Evolutionary conservation across 1,140 invertebrate genomes (phyloP), one percentile per base, ranked within the genome.

Genomic region (Antheraea mylitta): DNA sequence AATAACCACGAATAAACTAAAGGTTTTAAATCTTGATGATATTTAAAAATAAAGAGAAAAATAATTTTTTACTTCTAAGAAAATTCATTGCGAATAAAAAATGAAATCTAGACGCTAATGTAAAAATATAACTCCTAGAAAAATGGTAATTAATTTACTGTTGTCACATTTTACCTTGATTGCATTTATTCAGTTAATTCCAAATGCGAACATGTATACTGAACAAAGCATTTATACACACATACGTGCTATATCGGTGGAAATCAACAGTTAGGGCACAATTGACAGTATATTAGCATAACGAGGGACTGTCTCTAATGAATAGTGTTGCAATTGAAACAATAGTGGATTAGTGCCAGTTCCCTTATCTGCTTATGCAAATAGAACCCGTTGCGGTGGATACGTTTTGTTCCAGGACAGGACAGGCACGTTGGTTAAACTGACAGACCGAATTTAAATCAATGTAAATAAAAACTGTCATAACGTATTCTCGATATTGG

Each of bases 251-350:
- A 30, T 61, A 61, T 36, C 19, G 4, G 60, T 11, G 13, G 60
- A 61, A 61, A 61, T 53, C 45, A 53, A 53, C 65, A 8, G 53
- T 10, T 18, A 38, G 42, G 67, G 71, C 67, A 81, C 75, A 76
- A 82, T 79, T 76, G 77, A 66, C 58, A 66, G 70, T 65, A 74
- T 72, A 78, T 86, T 83, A 84, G 71, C 78, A 82, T 82, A 84
- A 84, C 80, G 75, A 78, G 77, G 74, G 72, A 53, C 73, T 63
- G 67, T 60, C 71, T 72, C 66, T 84, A 84, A 84, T 84, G 78
- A 84, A 84, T 81, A 75, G 79, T 63, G 76, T 68, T 73, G 77
- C 80, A 78, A 84, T 84, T 82, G 82, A 82, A 84, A 84, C 82
- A 79, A 79, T 79, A 79, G 81, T 82, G 78, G 76, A 84, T 84